Percentiles rank a stretch among this genome's conserved stretches.
Conservation (phyloP, 2,888 invertebrate genomes). For the Drosophila sordidapex region DNA sequence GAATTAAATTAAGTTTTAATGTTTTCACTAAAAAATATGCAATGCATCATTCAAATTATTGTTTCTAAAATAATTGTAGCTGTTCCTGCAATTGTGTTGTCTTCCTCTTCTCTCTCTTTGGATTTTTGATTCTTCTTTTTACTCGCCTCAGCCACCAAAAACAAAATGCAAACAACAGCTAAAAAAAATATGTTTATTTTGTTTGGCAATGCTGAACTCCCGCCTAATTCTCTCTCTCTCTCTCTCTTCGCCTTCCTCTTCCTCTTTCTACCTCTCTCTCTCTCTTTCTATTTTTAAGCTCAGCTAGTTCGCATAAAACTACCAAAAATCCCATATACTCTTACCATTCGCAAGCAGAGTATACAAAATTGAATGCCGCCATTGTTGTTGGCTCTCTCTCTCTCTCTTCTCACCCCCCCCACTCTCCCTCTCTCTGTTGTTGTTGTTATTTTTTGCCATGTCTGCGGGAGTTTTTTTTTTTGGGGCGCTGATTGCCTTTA, state of each 20-base stretch:
- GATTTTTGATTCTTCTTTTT: too few species aligned
- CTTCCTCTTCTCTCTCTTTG: too few species aligned
- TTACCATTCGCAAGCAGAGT: neutral
- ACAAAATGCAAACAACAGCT: too few species aligned
- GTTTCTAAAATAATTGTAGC: neutral
- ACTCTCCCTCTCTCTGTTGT: constrained; percentile 11
- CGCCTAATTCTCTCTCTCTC: neutral
- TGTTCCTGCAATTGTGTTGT: too few species aligned
- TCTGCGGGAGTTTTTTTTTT: constrained; percentile 28
- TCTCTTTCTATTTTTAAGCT: neutral
- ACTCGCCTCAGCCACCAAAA: too few species aligned
- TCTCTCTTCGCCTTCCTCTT: neutral
- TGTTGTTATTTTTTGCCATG: constrained; percentile 43
- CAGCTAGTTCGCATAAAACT: neutral
- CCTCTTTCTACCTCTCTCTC: neutral
- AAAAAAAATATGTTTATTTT: too few species aligned
- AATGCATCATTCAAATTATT: neutral
- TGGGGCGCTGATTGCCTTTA: constrained; percentile 66
- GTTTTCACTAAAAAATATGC: neutral
- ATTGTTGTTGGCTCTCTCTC: constrained; percentile 36
- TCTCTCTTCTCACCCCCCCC: neutral
- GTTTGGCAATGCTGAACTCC: too few species aligned
- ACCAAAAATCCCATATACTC: neutral
- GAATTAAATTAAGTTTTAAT: neutral
- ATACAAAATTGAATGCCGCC: constrained; percentile 69